These are phyloP conservation scores for Galeopsomyia nigrocyanea DNA, from an alignment of 2,888 invertebrate genomes.

Conservation along the genomic window DNA sequence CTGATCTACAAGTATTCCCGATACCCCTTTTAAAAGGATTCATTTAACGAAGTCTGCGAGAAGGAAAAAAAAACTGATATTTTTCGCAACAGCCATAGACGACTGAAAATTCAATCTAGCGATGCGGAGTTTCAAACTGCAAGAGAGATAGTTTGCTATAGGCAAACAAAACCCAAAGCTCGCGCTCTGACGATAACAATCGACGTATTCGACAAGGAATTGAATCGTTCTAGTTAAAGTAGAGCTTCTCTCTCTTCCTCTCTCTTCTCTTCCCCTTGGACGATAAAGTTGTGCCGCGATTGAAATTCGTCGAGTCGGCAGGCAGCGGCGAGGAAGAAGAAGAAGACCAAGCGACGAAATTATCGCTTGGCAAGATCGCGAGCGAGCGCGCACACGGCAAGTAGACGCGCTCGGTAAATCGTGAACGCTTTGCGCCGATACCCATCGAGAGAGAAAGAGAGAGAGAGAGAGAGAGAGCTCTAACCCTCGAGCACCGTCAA, in stretches of 20 bases:
- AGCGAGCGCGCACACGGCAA: neutral
- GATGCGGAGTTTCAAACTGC: too few relatives aligned
- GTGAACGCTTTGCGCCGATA: constrained; percentile 53
- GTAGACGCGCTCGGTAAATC: constrained; percentile 53
- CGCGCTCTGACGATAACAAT: constrained; percentile 16
- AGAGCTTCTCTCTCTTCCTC: constrained; percentile 5
- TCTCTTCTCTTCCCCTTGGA: neutral
- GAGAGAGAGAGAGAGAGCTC: too few relatives aligned
- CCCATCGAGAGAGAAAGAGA: too few relatives aligned
- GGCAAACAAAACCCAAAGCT: neutral
- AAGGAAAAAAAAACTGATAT: neutral
- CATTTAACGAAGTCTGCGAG: constrained; percentile 21
- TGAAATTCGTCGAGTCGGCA: constrained; percentile 38
- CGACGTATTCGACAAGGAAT: constrained; percentile 28
- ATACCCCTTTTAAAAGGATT: constrained; percentile 17
- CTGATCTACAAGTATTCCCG: too few relatives aligned
- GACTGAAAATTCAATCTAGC: too few relatives aligned
- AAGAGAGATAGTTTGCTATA: too few relatives aligned
- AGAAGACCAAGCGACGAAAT: constrained; percentile 28
- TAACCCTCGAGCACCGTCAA: constrained; percentile 54
- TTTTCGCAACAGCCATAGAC: too few relatives aligned
- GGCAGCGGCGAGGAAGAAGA: neutral
- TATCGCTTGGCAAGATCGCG: constrained; percentile 40
- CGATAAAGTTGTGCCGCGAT: constrained; percentile 39
- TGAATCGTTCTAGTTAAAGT: constrained; percentile 38